These are phyloP conservation scores for Parambassis ranga DNA, from an alignment of 2,797 vertebrate genomes.

Conservation along the genomic window DNA sequence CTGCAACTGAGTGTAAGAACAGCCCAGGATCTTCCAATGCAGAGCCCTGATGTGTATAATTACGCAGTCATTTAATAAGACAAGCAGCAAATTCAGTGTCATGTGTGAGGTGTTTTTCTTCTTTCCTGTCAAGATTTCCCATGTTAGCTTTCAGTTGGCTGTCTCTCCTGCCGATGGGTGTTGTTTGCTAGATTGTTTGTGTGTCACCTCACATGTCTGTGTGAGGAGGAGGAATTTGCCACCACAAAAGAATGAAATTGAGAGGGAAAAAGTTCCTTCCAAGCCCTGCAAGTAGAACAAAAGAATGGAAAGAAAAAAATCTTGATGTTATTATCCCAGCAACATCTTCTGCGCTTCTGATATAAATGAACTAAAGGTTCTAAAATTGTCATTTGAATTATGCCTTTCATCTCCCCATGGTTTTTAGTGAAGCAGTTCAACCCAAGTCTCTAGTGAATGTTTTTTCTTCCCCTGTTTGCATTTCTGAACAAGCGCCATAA, in stretches of 20 bases:
- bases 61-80: constrained; percentile 72
- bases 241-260: constrained; percentile 72
- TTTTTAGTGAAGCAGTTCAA: constrained; percentile 82
- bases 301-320: constrained; percentile 62
- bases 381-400: constrained; percentile 86
- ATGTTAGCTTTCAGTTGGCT: constrained; percentile 72
- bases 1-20: constrained; percentile 39
- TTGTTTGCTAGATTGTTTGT: constrained; percentile 76
- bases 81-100: constrained; percentile 65
- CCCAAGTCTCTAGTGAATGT: constrained; percentile 74
- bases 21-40: constrained; percentile 47
- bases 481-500: constrained; percentile 81
- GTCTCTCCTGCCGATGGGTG: constrained; percentile 62
- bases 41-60: constrained; percentile 70
- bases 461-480: constrained; percentile 77
- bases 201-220: constrained; percentile 67
- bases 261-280: constrained; percentile 70
- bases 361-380: constrained; percentile 82
- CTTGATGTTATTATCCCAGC: constrained; percentile 75
- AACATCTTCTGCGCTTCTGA: constrained; percentile 76
- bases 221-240: constrained; percentile 71
- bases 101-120: constrained; percentile 60
- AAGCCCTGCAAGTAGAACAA: constrained; percentile 75
- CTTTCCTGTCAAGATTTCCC: constrained; percentile 67
- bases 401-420: constrained; percentile 82